Evolutionary conservation across 1,140 invertebrate genomes (phyloP), one percentile per base, ranked within the genome.

Genomic region (silkworm (Bombyx mori)): DNA sequence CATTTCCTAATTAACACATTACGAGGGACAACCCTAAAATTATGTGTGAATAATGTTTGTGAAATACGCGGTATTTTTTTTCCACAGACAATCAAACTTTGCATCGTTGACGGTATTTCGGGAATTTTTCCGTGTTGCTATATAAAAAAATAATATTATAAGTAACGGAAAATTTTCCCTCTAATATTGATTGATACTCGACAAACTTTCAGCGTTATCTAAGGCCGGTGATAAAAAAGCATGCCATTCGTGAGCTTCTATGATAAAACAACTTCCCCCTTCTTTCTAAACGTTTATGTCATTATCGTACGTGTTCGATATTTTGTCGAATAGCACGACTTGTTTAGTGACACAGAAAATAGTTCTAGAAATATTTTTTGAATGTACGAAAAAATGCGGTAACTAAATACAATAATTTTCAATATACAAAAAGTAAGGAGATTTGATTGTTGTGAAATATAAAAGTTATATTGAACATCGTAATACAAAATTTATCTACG

Each of bases 121-220:
- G 4, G 26, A 18, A 35, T 35, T 35, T 35, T 35, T 35, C 26
- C 26, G 26, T 35, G 26, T 35, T 35, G 26, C 26, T 5, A 35
- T 35, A 35, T 35, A 35, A 35, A 35, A 35, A 44, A 53, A 44
- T 44, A 53, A n/a, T 12, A 6, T 43, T 26, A 54, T 44, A 68
- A 71, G 68, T 69, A 63, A 66, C 63, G 66, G 60, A 69, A 72
- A 73, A 72, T 53, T 67, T 54, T 55, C 67, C 56, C 57, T 56
- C 47, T 26, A 68, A 64, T 86, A 86, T 86, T 77, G 82, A 86
- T 86, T 83, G 76, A 51, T 66, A 75, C 73, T 82, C 66, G 69
- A 73, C 63, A 70, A 82, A 78, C 80, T 82, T 82, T 73, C 54
- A 68, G 54, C 74, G 64, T 76, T 86, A 86, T 86, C 82, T 78